Conservation (phyloP, 1,140 invertebrate genomes). For the Drosophila funebris region DNA sequence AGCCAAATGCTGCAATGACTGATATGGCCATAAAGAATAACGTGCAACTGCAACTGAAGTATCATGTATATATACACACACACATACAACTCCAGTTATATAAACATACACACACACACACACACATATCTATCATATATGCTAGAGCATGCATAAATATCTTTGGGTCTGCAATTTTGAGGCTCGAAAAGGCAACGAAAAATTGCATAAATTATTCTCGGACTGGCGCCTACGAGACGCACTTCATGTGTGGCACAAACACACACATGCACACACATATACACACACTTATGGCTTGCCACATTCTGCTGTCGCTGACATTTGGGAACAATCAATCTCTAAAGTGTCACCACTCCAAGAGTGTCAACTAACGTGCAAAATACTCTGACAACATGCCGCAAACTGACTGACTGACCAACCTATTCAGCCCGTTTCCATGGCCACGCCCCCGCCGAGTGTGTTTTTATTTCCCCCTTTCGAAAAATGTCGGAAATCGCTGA, state of each 20-base stretch:
- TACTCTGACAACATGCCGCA: not conserved
- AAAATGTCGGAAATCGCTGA: conserved; percentile 7
- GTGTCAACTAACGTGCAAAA: conserved; percentile 50
- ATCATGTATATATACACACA: not conserved
- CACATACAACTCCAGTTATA: not conserved
- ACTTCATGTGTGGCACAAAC: conserved; percentile 33
- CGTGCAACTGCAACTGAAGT: conserved; percentile 16
- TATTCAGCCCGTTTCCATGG: not conserved
- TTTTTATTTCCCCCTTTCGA: not conserved
- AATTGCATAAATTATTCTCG: conserved; percentile 69
- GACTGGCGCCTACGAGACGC: conserved; percentile 70
- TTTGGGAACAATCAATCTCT: conserved; percentile 35
- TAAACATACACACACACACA: not conserved
- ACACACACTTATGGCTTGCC: not conserved
- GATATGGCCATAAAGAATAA: conserved; percentile 43
- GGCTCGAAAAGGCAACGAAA: too few species aligned
- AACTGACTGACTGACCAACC: not conserved
- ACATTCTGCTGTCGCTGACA: conserved; percentile 20
- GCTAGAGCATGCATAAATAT: conserved; percentile 30
- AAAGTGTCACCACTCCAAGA: conserved; percentile 53
- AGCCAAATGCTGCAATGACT: conserved; percentile 21
- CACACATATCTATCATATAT: not conserved
- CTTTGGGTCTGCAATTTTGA: conserved; percentile 43
- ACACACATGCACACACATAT: conserved; percentile 7
- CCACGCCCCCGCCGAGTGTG: not conserved